Percentiles rank a stretch among this genome's conserved stretches.
phyloP scores from a whole-genome alignment of 2,888 invertebrate species.

The Hydrotaea cyrtoneurina region DNA sequence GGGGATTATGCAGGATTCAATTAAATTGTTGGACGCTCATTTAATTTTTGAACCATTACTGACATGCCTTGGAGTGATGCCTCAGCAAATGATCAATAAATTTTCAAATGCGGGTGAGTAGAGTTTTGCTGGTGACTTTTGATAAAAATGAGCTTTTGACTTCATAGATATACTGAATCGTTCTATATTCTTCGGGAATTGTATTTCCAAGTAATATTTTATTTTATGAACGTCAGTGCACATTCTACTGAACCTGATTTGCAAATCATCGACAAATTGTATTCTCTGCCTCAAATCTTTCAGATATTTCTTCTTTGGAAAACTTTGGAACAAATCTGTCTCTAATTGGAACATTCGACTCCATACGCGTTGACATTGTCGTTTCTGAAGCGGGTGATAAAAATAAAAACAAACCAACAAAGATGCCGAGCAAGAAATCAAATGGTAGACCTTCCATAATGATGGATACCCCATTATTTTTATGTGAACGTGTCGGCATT shows the following conservation, averaged over 20 bases:
- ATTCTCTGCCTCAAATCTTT: not conserved
- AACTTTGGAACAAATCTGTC: slow-evolving; percentile 94
- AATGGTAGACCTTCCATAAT: slow-evolving; percentile 76
- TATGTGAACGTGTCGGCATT: slow-evolving; percentile 94
- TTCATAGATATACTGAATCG: too few relatives aligned
- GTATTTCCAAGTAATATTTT: too few relatives aligned
- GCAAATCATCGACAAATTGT: not conserved
- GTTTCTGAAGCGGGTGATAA: slow-evolving; percentile 90
- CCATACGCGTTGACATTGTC: slow-evolving; percentile 95
- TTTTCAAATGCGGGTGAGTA: slow-evolving; percentile 77
- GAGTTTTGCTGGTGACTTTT: too few relatives aligned
- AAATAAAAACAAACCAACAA: slow-evolving; percentile 81
- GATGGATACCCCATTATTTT: slow-evolving; percentile 88
- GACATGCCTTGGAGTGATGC: slow-evolving; percentile 93
- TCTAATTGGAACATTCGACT: slow-evolving; percentile 91
- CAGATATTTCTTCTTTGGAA: slow-evolving; percentile 88
- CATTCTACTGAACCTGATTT: too few relatives aligned
- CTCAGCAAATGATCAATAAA: slow-evolving; percentile 87
- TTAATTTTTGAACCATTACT: slow-evolving; percentile 95
- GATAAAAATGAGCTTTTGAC: too few relatives aligned
- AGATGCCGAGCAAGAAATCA: slow-evolving; percentile 73
- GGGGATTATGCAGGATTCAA: slow-evolving; percentile 90
- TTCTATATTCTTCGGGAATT: too few relatives aligned
- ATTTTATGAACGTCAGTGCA: too few relatives aligned
- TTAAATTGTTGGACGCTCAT: slow-evolving; percentile 94